These are phyloP conservation scores for Enteromius anoplus DNA, from an alignment of 2,797 vertebrate genomes.

Conservation along the genomic window DNA sequence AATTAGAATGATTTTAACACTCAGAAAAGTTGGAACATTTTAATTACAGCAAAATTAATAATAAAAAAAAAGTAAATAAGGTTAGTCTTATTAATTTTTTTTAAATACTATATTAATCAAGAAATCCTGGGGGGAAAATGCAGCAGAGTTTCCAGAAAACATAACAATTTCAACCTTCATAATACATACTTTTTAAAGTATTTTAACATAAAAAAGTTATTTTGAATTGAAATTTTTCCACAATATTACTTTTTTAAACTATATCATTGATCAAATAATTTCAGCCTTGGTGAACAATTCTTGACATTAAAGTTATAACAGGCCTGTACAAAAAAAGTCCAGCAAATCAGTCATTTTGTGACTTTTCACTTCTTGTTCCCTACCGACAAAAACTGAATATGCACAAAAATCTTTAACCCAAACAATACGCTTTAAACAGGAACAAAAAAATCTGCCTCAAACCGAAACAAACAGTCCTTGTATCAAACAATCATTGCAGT, in stretches of 20 bases:
- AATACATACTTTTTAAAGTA: not conserved
- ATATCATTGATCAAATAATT: not conserved
- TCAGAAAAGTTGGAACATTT: not conserved
- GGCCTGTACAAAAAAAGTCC: not conserved
- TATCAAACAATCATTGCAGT: not conserved
- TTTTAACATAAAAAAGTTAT: not conserved
- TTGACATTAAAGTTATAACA: not conserved
- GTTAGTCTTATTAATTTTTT: not conserved
- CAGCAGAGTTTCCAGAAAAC: too few species aligned
- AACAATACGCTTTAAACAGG: constrained; percentile 11
- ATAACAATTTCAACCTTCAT: not conserved
- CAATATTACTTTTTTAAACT: not conserved
- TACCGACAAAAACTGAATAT: not conserved
- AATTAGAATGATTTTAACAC: not conserved
- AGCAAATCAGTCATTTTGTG: constrained; percentile 16
- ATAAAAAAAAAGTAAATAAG: not conserved
- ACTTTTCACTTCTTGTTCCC: constrained; percentile 44
- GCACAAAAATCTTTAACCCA: constrained; percentile 10
- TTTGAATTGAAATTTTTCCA: not conserved
- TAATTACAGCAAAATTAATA: not conserved
- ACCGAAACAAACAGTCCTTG: constrained; percentile 4
- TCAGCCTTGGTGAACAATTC: not conserved
- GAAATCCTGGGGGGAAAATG: not conserved
- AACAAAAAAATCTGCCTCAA: constrained; percentile 23
- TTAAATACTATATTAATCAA: not conserved